Base-by-base conservation (phyloP, 2,888 invertebrate species). In the Steinernema scapterisci region DNA sequence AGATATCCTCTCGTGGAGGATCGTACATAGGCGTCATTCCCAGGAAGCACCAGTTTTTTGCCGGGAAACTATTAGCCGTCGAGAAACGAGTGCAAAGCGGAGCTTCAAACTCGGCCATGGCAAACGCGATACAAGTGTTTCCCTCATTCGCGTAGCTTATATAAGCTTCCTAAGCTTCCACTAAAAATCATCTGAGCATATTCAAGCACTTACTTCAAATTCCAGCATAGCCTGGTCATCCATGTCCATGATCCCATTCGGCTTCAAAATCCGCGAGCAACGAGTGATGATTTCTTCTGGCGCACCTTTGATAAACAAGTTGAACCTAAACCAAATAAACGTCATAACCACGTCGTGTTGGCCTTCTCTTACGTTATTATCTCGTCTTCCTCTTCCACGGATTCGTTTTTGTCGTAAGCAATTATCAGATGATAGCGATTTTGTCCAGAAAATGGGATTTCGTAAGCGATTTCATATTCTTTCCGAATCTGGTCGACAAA, bases 51-150 rank as follows among this genome's bases (percentile, higher is more conserved):
- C 81, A 81, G 13, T 76, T 71, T 44, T 71, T 73, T 21, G 75
- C 70, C 0, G 80, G 79, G 27, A 74, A 81, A 13, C 72, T 75
- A 16, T 70, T 63, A 6, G 27, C 63, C 1, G 63, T 11, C 25
- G 63, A 63, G 63, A 63, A 63, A 11, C 63, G 63, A 6, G 63
- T 63, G n/a, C 63, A 63, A 5, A 63, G 16, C 19, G 63, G 63
- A 5, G 63, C 63, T 38, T 79, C 76, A 70, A 81, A 81, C 19
- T 80, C 79, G 71, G 73, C n/a, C 72, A 72, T 71, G n/a, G 81
- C 81, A 54, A 81, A 81, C 3, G 74, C 81, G 27, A 81, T 63
- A 63, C 81, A 81, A 19, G 76, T 78, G 52, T 80, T 75, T 11
- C 81, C 81, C 38, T 73, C 73, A 23, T 72, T 71, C 9, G 74